phyloP scores from a whole-genome alignment of 30 jellyfish, hydroid and myxozoan species.

The Aurelia aurita region DNA sequence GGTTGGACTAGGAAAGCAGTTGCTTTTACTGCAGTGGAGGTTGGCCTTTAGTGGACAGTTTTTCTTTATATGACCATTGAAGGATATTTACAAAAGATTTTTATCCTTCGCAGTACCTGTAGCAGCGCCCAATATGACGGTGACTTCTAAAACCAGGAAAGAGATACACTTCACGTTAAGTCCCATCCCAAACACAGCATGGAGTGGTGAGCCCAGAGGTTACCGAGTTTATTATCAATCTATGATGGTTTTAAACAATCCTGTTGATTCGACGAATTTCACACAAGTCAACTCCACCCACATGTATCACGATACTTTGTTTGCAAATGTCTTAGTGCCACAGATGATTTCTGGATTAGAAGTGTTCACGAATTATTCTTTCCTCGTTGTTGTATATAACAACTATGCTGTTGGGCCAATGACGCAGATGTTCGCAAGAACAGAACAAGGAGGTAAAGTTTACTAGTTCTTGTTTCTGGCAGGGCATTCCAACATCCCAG shows the following conservation, averaged over 20 bases:
- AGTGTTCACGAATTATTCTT: constrained; percentile 53
- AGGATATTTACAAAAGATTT: too few species aligned
- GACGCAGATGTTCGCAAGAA: constrained; percentile 29
- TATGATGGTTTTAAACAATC: background rate
- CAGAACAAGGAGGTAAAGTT: constrained; percentile 40
- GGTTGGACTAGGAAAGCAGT: too few species aligned
- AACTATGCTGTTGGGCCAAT: constrained; percentile 18
- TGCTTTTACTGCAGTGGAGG: too few species aligned
- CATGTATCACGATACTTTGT: too few species aligned
- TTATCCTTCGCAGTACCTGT: too few species aligned
- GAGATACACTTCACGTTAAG: background rate
- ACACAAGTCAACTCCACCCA: constrained; percentile 1
- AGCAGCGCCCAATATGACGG: constrained; percentile 2
- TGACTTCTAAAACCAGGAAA: background rate
- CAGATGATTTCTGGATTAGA: constrained; percentile 9
- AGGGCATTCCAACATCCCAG: too few species aligned
- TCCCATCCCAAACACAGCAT: background rate
- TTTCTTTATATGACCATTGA: too few species aligned
- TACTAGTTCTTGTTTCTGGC: too few species aligned
- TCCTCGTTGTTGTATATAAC: constrained; percentile 33
- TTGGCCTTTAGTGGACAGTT: too few species aligned
- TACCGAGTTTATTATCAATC: constrained; percentile 45
- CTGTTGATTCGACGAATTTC: background rate
- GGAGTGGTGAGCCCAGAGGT: constrained; percentile 24
- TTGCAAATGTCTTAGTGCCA: background rate